Evolutionary conservation across 2,113 vertebrate genomes (phyloP).

Genomic region (Crotophaga sulcirostris): DNA sequence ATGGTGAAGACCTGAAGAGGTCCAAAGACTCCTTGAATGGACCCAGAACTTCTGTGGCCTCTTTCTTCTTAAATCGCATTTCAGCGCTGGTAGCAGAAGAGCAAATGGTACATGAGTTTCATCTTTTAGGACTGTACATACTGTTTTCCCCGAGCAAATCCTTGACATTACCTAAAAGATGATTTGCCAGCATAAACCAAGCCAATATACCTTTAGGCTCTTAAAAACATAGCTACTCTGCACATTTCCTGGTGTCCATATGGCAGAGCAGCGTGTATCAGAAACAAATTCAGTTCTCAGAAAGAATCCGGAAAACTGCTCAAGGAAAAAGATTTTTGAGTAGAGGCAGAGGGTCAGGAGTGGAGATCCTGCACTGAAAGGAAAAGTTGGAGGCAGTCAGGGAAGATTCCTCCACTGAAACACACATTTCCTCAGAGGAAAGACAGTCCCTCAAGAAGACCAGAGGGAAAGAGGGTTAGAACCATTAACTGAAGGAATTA

Average conservation of each 20-base stretch:
- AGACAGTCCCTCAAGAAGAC: background rate
- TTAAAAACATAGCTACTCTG: background rate
- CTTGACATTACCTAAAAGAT: background rate
- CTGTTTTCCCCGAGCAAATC: background rate
- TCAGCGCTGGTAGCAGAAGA: background rate
- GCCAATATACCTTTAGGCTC: background rate
- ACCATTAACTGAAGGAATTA: background rate
- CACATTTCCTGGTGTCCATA: background rate
- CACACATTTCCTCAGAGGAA: background rate
- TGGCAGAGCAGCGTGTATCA: background rate
- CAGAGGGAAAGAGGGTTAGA: background rate
- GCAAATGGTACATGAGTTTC: background rate
- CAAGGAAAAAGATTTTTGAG: background rate
- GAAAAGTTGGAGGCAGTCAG: background rate
- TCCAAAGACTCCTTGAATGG: background rate
- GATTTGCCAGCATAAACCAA: background rate
- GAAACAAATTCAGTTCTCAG: background rate
- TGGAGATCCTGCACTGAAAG: background rate
- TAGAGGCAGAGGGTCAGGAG: background rate
- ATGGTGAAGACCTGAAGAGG: background rate
- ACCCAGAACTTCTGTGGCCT: background rate
- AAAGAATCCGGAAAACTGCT: background rate
- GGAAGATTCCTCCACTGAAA: background rate
- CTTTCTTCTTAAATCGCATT: background rate
- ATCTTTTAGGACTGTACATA: background rate